Evolutionary conservation across 2,113 vertebrate genomes (phyloP), one percentile per base, ranked within the genome.

Genomic region (Megaptera novaeangliae): DNA sequence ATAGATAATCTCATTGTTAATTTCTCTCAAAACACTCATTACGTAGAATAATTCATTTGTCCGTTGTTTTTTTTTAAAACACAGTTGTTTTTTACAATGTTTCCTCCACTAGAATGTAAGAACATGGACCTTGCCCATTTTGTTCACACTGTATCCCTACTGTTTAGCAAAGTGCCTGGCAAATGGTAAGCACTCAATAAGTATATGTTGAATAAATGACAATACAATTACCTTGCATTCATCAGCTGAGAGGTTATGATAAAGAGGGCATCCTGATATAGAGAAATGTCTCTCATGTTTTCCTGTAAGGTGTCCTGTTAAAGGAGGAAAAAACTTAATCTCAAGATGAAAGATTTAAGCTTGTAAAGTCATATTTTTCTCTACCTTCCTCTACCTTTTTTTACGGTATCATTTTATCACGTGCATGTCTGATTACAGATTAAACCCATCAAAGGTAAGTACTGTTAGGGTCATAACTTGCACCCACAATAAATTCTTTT

Each of bases 271-370:
- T 5, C 99, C 99, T 23, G 99, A 99, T 95, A 99, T 99, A 94
- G 99, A 99, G 98, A 99, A 99, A 96, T 99, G 99, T 44, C 99
- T 98, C 97, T 99, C 99, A 0, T 99, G 99, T 96, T 99, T 99
- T 92, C 99, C 99, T 25, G 99, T 99, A 63, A 99, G 98, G 83
- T 99, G 99, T 75, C 99, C 99, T 99, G 97, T 81, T 88, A 90
- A 91, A 86, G 69, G 34, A 92, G 86, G 85, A 68, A 86, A 97
- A 96, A 81, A 88, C 31, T 94, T 82, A 74, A 97, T 69, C 63
- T 97, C 69, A 64, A 91, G 72, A 90, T n/a, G 81, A 44, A 63
- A 91, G n/a, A 92, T 36, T 55, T 17, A 90, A 72, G 66, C 23
- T 72, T 71, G 94, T 12, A 77, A 95, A 92, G 41, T 18, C n/a